Percentiles rank a stretch among this genome's conserved stretches.
These are phyloP conservation scores for Cyanoderma ruficeps DNA, from an alignment of 2,113 vertebrate genomes.

Conservation along the genomic window DNA sequence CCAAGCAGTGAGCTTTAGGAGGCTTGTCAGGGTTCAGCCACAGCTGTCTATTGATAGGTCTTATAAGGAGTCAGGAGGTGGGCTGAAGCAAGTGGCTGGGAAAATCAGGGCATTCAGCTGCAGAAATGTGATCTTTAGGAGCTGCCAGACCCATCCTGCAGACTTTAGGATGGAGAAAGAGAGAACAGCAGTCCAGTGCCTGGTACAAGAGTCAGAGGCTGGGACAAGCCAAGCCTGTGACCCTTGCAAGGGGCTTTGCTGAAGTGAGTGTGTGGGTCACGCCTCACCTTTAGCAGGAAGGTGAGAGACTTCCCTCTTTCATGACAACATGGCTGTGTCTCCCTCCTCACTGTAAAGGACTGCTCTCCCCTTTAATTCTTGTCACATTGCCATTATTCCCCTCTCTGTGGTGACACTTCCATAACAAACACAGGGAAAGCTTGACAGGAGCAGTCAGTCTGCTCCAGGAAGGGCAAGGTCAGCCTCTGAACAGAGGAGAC, in stretches of 20 bases:
- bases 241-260: not conserved
- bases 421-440: not conserved
- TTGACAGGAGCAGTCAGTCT: not conserved
- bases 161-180: not conserved
- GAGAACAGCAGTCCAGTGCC: not conserved
- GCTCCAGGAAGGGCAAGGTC: not conserved
- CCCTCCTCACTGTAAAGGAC: not conserved
- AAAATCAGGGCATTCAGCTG: not conserved
- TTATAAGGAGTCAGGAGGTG: not conserved
- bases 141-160: not conserved
- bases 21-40: not conserved
- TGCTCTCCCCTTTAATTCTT: not conserved
- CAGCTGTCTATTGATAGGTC: not conserved
- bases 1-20: not conserved
- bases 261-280: not conserved
- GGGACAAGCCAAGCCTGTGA: not conserved
- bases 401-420: accelerated
- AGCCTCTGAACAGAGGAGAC: not conserved
- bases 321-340: not conserved
- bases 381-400: not conserved
- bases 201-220: accelerated
- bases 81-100: not conserved
- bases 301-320: not conserved
- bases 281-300: not conserved
- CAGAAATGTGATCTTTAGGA: not conserved